phyloP scores from a whole-genome alignment of 37 sponge, comb jelly and placozoan genomes.

The Cladorhizidae sp. region DNA sequence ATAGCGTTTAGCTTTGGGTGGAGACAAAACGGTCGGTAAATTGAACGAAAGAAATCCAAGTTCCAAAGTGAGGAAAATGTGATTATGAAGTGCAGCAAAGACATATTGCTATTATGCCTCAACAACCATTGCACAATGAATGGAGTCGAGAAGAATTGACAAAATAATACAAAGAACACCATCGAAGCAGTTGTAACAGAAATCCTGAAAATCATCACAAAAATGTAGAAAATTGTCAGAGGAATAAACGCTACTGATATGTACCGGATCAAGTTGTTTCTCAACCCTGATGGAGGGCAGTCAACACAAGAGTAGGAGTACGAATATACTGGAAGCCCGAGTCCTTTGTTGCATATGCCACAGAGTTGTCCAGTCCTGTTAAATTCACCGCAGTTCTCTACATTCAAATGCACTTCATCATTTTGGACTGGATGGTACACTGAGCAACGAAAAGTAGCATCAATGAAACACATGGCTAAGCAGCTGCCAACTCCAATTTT shows the following conservation, averaged over 20 bases:
- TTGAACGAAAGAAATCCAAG: too few relatives aligned
- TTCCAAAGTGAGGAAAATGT: slow-evolving; percentile 2
- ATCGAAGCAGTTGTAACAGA: slow-evolving; percentile 4
- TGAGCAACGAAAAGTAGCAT: neutral
- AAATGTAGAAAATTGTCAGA: slow-evolving; percentile 2
- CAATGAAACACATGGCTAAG: neutral
- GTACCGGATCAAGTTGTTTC: neutral
- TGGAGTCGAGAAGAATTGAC: neutral
- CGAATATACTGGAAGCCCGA: slow-evolving; percentile 6
- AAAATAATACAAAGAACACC: neutral
- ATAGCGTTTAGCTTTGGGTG: neutral
- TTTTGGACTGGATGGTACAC: neutral
- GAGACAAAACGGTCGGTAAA: neutral
- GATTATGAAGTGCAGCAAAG: neutral
- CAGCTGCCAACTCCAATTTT: neutral
- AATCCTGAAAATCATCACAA: neutral
- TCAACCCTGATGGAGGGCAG: neutral
- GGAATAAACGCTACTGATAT: slow-evolving; percentile 11
- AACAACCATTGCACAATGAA: neutral
- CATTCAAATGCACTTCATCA: neutral
- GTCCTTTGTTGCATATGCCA: neutral
- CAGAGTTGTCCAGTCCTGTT: slow-evolving; percentile 12
- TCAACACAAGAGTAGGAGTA: slow-evolving; percentile 6
- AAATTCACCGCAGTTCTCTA: neutral
- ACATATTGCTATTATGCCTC: neutral